Base-by-base conservation (phyloP, 2,797 vertebrate species). In the Trachurus trachurus region DNA sequence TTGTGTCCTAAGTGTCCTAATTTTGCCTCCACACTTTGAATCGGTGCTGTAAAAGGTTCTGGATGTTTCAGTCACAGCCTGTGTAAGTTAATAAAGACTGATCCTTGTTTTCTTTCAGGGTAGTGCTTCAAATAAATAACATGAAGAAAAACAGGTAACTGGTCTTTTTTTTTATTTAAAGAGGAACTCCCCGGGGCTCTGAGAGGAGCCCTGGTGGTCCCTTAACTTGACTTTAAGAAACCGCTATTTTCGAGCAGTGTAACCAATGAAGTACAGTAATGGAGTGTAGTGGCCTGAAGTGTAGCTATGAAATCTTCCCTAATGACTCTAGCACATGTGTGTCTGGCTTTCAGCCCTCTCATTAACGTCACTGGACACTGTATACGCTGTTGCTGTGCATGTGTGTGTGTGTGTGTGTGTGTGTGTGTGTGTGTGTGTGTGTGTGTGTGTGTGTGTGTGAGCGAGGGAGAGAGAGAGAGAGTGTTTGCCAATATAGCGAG, bases 311-410 rank as follows among this genome's bases (percentile, higher is more conserved):
- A 89, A 85, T 90, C 87, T 78, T 87, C 88, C 84, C 87, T 93
- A 93, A 94, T 92, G 93, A 92, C 89, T 93, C 83, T 74, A 91
- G 83, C 93, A 94, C 90, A 93, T 93, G 92, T 92, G 91, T 81
- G 85, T 93, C 89, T 93, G 92, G 90, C 90, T 89, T 76, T 85
- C 85, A 86, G 90, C 86, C 86, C 85, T 89, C 85, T 89, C 90
- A 88, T 92, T 92, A 92, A 89, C 89, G 87, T 93, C 92, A 93
- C 89, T 90, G 92, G 89, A 93, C 90, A 93, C 92, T 91, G 89
- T 90, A 90, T 80, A 87, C 89, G 83, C 69, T 71, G 58, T 78
- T 56, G 50, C 54, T 66, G 22, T 68, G 66, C 62, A 62, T 59
- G 68, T 66, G 60, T 73, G 74, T 65, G 62, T 57, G 68, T 57